Conservation (phyloP, 2,797 vertebrate species). For the Euthynnus affinis region DNA sequence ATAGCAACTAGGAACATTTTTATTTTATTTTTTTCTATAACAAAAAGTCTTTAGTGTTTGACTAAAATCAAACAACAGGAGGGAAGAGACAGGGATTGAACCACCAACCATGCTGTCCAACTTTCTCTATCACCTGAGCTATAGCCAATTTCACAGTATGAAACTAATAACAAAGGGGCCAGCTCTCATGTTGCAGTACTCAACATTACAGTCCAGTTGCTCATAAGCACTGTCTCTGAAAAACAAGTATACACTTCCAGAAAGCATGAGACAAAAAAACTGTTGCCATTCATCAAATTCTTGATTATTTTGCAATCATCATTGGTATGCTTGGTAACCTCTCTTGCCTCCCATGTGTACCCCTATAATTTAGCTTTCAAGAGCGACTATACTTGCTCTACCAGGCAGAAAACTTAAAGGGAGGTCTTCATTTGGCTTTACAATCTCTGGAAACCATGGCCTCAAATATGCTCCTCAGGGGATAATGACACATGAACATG, state of each 20-base stretch:
- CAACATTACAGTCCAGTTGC: constrained; percentile 1
- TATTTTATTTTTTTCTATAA: not conserved
- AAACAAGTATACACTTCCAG: constrained; percentile 36
- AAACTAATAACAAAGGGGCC: not conserved
- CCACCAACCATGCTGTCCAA: no score
- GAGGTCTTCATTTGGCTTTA: constrained; percentile 62
- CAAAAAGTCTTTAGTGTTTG: not conserved
- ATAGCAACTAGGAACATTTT: not conserved
- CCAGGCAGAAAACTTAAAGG: constrained; percentile 42
- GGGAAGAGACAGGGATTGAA: not conserved
- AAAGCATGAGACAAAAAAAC: constrained; percentile 42
- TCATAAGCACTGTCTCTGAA: constrained; percentile 3
- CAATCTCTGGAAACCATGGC: constrained; percentile 58
- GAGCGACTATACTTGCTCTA: constrained; percentile 54
- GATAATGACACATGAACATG: constrained; percentile 56
- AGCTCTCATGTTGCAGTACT: constrained; percentile 7
- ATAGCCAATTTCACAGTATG: not conserved
- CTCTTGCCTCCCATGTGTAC: constrained; percentile 43
- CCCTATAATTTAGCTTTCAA: constrained; percentile 72
- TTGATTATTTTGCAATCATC: constrained; percentile 56
- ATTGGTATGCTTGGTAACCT: constrained; percentile 70
- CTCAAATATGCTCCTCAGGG: constrained; percentile 69
- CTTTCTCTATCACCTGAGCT: not conserved
- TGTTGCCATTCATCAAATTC: constrained; percentile 59
- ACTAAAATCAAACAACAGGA: not conserved